Evolutionary conservation across 2,797 vertebrate species (phyloP).

Genomic region (Alexandromys oeconomus): DNA sequence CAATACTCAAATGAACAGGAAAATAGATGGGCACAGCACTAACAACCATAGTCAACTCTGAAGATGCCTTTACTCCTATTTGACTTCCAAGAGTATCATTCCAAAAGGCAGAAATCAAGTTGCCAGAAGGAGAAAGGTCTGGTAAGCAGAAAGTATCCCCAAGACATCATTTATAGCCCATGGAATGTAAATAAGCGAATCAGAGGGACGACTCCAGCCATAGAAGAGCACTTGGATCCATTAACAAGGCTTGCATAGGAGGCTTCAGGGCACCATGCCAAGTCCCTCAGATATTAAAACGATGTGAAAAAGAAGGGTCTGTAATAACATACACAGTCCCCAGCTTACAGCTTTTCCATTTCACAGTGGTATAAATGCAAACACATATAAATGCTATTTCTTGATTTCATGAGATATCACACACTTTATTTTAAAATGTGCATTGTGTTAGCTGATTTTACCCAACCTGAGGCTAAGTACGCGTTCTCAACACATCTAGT

Average conservation of each 20-base stretch:
- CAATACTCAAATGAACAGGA: neutral
- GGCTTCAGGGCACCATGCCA: neutral
- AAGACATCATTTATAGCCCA: constrained; percentile 14
- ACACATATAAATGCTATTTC: neutral
- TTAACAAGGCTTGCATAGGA: neutral
- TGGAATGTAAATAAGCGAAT: neutral
- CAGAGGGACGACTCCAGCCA: neutral
- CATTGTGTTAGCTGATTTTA: neutral
- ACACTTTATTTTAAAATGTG: neutral
- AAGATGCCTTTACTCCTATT: neutral
- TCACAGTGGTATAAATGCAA: neutral
- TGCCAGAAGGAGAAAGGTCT: neutral
- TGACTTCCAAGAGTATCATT: neutral
- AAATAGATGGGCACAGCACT: neutral
- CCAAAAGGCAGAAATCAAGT: neutral
- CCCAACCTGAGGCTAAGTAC: neutral
- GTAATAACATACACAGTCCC: neutral
- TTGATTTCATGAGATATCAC: neutral
- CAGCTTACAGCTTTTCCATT: neutral
- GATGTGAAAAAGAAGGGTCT: constrained; percentile 4
- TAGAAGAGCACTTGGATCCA: neutral
- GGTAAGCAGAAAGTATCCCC: neutral
- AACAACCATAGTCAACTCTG: neutral
- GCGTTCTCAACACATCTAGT: neutral
- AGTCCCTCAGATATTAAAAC: neutral